Conservation (phyloP, 2,888 invertebrate species). For the Plemyria rubiginata region DNA sequence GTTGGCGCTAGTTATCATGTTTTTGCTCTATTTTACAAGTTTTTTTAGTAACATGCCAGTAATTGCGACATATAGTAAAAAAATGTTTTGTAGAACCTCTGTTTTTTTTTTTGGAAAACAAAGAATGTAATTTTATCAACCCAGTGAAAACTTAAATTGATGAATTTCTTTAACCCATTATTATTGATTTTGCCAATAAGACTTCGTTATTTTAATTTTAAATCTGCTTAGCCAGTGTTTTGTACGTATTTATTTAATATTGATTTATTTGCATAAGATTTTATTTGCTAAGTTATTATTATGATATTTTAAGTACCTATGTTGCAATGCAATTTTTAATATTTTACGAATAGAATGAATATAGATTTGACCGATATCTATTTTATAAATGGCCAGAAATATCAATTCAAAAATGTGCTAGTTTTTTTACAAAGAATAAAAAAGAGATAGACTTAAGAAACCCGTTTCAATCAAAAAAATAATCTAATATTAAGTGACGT, state of each 20-base stretch:
- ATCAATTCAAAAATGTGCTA: no score
- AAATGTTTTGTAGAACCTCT: no score
- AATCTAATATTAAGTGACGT: no score
- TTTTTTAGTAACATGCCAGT: no score
- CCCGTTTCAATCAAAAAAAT: no score
- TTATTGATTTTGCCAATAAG: not conserved
- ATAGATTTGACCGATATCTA: not conserved
- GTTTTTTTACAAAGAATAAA: no score
- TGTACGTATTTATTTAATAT: constrained; percentile 32
- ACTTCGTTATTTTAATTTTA: constrained; percentile 22
- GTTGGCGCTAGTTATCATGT: no score
- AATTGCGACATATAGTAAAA: no score
- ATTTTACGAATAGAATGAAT: constrained; percentile 3
- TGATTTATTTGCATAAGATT: constrained; percentile 18
- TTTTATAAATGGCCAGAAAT: not conserved
- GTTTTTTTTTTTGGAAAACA: no score
- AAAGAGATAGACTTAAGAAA: no score
- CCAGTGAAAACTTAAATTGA: not conserved
- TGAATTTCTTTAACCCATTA: not conserved
- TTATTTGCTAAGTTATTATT: constrained; percentile 27
- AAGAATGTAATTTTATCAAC: not conserved
- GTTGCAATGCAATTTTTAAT: constrained; percentile 40
- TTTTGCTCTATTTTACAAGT: no score
- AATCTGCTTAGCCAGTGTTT: constrained; percentile 25
- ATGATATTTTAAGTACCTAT: constrained; percentile 29